These are phyloP conservation scores for Hartigia nigra DNA, from an alignment of 2,888 invertebrate species.

Conservation along the genomic window DNA sequence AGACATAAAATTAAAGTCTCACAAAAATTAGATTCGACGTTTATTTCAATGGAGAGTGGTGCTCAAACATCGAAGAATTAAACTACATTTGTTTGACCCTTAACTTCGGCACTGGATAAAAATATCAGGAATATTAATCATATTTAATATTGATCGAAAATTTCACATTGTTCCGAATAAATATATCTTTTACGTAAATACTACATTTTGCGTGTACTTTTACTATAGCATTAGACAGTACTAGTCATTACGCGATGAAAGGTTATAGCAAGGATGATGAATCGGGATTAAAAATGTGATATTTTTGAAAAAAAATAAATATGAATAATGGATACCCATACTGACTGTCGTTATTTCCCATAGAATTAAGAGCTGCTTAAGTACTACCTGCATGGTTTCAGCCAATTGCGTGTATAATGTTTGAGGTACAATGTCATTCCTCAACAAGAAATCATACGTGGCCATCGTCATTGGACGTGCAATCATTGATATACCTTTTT, in stretches of 20 bases:
- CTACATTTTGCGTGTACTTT: background rate
- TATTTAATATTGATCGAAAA: too few relatives aligned
- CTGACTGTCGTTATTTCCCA: background rate
- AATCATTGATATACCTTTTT: background rate
- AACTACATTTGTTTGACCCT: too few relatives aligned
- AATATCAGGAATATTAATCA: too few relatives aligned
- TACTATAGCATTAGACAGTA: background rate
- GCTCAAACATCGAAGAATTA: too few relatives aligned
- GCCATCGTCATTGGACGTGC: background rate
- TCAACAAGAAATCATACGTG: background rate
- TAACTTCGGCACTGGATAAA: too few relatives aligned
- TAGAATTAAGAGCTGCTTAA: background rate
- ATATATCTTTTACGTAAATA: too few relatives aligned
- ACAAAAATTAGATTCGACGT: background rate
- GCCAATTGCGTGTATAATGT: background rate
- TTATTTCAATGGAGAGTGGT: background rate
- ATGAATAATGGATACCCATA: background rate
- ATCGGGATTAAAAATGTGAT: background rate
- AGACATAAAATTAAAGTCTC: background rate
- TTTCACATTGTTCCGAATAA: too few relatives aligned
- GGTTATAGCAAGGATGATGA: background rate
- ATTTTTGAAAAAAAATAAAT: background rate
- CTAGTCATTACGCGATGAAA: background rate
- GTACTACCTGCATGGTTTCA: background rate
- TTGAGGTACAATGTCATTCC: background rate